Base-by-base conservation (phyloP, 2,113 vertebrate genomes). In the Apeltes quadracus region DNA sequence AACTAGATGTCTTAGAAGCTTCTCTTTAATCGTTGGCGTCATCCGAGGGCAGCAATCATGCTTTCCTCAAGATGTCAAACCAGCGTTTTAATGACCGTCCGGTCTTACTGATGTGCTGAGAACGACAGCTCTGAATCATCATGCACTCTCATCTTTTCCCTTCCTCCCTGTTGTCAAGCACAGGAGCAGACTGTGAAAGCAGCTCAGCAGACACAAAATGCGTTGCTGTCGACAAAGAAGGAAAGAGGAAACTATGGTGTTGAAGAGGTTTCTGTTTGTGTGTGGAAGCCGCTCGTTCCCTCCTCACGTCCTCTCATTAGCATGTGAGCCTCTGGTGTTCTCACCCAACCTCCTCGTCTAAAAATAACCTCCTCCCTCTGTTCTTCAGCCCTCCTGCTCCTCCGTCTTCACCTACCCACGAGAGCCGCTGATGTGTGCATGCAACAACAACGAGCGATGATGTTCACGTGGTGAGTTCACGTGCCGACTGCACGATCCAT, bases 311-410 rank as follows among this genome's bases (percentile, higher is more conserved):
- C 54, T 72, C 83, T 87, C 67, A 78, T 83, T 85, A 83, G 62
- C 64, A 68, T 25, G 51, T 44, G 50, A 68, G 64, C 59, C 46
- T 74, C 70, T 55, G 71, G 71, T 64, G 9, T 58, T 59, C 58
- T 72, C 81, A 83, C 81, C 84, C 72, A 32, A 50, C 67, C 46
- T 53, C 66, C 57, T 6, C 44, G 27, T 85, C 87, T 87, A 90
- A 87, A 89, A 87, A 87, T 86, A 89, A 61, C 72, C 73, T 67
- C 50, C 56, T 32, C 44, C 56, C 53, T 34, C 43, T 66, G 27
- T 22, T 34, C 55, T 48, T 72, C 64, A 51, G 34, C 65, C 63
- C 22, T 41, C 51, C 82, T 59, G 61, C 78, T 72, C 72, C 59
- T 67, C 78, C 54, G 25, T 38, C 72, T 83, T 79, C 78, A 75